These are phyloP conservation scores for Myiotriccus ornatus DNA, from an alignment of 2,797 vertebrate genomes.

Conservation along the genomic window DNA sequence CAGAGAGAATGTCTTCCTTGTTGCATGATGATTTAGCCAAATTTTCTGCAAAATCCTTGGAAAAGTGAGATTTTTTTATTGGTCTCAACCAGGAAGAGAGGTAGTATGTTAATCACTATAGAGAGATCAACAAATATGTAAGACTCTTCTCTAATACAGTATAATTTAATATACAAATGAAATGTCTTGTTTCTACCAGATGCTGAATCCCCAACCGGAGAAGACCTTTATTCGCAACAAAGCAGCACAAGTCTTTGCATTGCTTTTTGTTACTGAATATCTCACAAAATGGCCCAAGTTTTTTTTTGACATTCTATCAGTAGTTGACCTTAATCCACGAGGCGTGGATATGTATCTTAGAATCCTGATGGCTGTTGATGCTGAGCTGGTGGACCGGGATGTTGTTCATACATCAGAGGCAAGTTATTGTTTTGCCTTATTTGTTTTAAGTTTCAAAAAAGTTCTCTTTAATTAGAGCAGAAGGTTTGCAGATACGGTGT, in stretches of 20 bases:
- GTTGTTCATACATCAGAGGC: slow-evolving; percentile 91
- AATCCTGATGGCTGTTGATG: slow-evolving; percentile 96
- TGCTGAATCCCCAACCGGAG: slow-evolving; percentile 89
- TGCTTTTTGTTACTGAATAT: slow-evolving; percentile 94
- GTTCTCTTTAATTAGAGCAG: not conserved
- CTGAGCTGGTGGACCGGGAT: slow-evolving; percentile 94
- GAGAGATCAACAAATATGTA: not conserved
- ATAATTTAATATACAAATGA: not conserved
- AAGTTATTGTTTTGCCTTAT: slow-evolving; percentile 29
- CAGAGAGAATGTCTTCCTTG: not conserved
- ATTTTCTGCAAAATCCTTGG: not conserved
- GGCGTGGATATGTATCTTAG: slow-evolving; percentile 95
- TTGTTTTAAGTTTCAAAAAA: not conserved
- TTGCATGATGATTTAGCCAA: not conserved
- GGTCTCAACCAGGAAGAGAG: not conserved
- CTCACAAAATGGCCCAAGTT: slow-evolving; percentile 96
- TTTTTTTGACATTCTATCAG: slow-evolving; percentile 94
- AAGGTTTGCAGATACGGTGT: not conserved
- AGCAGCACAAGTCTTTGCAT: slow-evolving; percentile 94
- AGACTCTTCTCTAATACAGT: not conserved
- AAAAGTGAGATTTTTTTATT: not conserved
- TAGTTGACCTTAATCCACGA: slow-evolving; percentile 90
- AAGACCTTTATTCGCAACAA: slow-evolving; percentile 98
- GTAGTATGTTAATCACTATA: not conserved
- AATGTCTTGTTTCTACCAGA: slow-evolving; percentile 74